A percentile compares a stretch with the other conserved stretches of the same genome.
Evolutionary conservation across 1,140 invertebrate species (phyloP).

Genomic region (Plectus sambesii): DNA sequence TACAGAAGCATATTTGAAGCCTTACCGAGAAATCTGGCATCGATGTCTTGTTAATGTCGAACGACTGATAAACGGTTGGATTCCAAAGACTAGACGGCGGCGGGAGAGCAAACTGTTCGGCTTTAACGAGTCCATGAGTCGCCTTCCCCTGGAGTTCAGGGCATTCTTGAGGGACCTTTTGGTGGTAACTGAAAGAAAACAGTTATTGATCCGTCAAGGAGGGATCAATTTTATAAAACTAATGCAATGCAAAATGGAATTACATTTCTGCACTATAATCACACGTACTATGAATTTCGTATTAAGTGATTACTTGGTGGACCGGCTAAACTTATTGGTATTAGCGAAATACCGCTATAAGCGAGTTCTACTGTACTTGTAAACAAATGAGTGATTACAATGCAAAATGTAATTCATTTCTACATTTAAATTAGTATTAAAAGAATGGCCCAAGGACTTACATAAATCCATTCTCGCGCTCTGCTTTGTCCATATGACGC

Average conservation of each 20-base stretch:
- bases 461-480: constrained; percentile 63
- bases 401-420: constrained; percentile 15
- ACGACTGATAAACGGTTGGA: constrained; percentile 52
- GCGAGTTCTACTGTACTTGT: too few relatives aligned
- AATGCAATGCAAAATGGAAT: too few relatives aligned
- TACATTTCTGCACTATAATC: too few relatives aligned
- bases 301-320: too few relatives aligned
- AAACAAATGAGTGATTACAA: constrained; percentile 1
- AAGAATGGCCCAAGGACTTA: constrained; percentile 45
- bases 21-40: constrained; percentile 28
- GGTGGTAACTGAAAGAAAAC: constrained; percentile 54
- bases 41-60: constrained; percentile 50
- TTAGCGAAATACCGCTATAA: too few relatives aligned
- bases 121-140: constrained; percentile 58
- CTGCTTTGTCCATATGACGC: constrained; percentile 59
- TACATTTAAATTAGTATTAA: too few relatives aligned
- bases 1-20: too few relatives aligned
- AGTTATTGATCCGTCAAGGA: too few relatives aligned
- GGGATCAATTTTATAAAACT: too few relatives aligned
- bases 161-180: constrained; percentile 56
- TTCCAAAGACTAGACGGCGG: constrained; percentile 54
- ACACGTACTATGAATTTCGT: too few relatives aligned
- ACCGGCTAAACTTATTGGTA: too few relatives aligned
- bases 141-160: constrained; percentile 58
- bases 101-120: constrained; percentile 56